Conservation (phyloP, 2,797 vertebrate genomes). For the Periparus ater region DNA sequence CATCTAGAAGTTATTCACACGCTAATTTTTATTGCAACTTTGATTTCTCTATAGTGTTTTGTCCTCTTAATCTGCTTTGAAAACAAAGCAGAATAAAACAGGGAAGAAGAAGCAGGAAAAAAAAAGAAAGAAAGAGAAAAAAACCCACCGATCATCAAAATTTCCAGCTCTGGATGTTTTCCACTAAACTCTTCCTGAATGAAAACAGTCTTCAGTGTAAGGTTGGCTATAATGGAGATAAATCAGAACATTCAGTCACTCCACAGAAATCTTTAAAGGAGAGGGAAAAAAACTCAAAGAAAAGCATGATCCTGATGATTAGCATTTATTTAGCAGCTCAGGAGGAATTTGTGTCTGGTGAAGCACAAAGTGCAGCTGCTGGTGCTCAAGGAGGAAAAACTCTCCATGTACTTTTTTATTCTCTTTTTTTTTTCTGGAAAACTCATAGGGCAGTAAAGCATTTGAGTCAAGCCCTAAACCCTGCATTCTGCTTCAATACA, state of each 20-base stretch:
- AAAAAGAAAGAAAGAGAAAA: rapidly evolving
- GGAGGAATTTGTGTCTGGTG: not conserved
- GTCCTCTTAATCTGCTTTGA: not conserved
- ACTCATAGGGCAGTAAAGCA: not conserved
- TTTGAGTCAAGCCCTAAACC: not conserved
- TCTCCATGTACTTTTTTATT: not conserved
- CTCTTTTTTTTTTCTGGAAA: not conserved
- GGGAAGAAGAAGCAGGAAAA: rapidly evolving
- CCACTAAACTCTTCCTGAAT: conserved; percentile 39
- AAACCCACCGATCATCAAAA: not conserved
- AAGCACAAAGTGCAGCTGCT: not conserved
- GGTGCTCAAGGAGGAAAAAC: not conserved
- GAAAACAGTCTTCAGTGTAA: not conserved
- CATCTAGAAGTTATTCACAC: not conserved
- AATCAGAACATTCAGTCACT: not conserved
- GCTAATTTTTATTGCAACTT: not conserved
- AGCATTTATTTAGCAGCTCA: not conserved
- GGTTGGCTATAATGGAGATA: not conserved
- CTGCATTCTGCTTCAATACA: not conserved
- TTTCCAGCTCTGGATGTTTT: conserved; percentile 7
- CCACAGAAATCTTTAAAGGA: not conserved
- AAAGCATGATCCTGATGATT: not conserved
- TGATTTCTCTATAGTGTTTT: not conserved
- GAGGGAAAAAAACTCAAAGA: not conserved
- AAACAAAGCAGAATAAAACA: not conserved